Conservation (phyloP, 2,888 invertebrate species). For the Malthinus seriepunctatus region DNA sequence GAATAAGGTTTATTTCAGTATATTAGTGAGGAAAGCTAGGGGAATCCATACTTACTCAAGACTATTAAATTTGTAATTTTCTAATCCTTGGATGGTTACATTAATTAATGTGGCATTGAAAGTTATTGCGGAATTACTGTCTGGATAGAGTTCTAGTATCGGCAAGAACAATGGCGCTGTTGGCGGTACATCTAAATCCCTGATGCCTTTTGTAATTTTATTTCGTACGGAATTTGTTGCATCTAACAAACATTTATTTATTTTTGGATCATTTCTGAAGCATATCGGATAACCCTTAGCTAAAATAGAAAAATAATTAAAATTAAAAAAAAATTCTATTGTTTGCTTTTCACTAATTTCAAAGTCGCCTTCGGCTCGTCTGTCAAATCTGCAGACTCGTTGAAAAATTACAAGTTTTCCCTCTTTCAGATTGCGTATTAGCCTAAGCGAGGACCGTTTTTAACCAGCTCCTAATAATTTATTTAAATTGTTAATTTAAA, state of each 20-base stretch:
- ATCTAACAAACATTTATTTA: background rate
- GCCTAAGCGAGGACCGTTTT: too few relatives aligned
- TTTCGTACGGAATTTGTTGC: background rate
- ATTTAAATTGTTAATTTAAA: too few relatives aligned
- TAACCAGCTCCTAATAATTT: too few relatives aligned
- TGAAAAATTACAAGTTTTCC: too few relatives aligned
- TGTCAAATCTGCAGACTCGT: too few relatives aligned
- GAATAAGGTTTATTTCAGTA: too few relatives aligned
- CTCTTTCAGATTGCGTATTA: too few relatives aligned
- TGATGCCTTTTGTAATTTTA: background rate
- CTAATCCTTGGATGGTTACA: background rate
- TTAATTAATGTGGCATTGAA: background rate
- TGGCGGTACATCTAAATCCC: background rate
- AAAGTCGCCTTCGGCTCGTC: too few relatives aligned
- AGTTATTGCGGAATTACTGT: background rate
- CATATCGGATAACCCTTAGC: background rate
- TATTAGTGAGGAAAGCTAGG: too few relatives aligned
- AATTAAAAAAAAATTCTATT: too few relatives aligned
- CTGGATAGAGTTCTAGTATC: background rate
- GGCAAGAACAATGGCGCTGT: background rate
- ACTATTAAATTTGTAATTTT: background rate
- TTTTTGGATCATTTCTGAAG: background rate
- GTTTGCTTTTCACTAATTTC: too few relatives aligned
- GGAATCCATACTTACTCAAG: background rate
- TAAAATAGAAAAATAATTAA: background rate